phyloP scores from a whole-genome alignment of 2,888 invertebrate genomes.

The Heterodera filipjevi region DNA sequence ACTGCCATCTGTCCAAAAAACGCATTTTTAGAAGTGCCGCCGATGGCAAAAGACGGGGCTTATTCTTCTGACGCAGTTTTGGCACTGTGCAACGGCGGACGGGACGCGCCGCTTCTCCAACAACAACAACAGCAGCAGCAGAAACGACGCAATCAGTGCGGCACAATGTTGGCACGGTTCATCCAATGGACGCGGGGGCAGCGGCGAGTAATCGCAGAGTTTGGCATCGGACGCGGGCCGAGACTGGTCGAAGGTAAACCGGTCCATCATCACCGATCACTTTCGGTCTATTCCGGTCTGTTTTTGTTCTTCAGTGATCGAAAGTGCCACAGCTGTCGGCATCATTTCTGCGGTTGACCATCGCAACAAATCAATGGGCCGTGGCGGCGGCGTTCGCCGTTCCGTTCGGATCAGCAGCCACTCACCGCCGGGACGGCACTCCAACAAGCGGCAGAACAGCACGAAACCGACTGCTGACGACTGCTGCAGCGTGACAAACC shows the following conservation, averaged over 20 bases:
- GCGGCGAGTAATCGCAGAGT: not conserved
- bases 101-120: not conserved
- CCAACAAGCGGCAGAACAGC: too few species aligned
- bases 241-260: not conserved
- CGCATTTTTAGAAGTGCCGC: not conserved
- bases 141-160: not conserved
- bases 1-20: too few species aligned
- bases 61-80: not conserved
- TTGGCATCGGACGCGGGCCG: not conserved
- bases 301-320: not conserved
- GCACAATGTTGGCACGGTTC: not conserved
- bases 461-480: too few species aligned
- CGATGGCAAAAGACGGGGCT: not conserved
- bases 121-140: not conserved
- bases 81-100: not conserved
- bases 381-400: not conserved
- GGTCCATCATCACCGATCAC: not conserved
- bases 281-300: not conserved
- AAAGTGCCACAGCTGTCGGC: not conserved
- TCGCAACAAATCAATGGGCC: not conserved
- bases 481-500: too few species aligned
- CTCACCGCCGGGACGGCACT: not conserved
- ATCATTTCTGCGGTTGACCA: not conserved
- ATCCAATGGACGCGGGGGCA: not conserved
- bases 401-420: not conserved